Evolutionary conservation across 1,140 invertebrate genomes (phyloP).

Genomic region (Drosophila simulans): DNA sequence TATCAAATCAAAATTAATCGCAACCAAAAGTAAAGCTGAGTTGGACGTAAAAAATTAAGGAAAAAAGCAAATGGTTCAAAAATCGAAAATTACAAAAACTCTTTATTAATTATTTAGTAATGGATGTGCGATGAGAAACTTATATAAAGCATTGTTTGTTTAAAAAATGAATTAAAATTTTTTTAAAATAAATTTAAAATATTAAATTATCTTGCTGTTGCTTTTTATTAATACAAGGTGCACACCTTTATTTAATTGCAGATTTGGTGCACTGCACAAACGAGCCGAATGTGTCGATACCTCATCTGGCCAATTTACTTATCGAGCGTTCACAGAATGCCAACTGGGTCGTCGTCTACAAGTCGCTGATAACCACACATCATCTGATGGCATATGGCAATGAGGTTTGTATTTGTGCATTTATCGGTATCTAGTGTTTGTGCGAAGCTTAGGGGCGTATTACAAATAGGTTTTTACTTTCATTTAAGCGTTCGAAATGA

Average conservation of each 20-base stretch:
- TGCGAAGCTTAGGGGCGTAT: conserved; percentile 30
- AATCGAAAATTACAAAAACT: no score
- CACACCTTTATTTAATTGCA: conserved; percentile 86
- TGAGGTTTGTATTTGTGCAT: conserved; percentile 90
- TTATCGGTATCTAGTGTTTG: conserved; percentile 6
- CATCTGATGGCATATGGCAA: conserved; percentile 99
- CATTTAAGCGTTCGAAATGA: conserved; percentile 23
- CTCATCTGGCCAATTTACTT: conserved; percentile 98
- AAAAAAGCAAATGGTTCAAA: no score
- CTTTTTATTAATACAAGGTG: no score
- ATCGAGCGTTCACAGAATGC: conserved; percentile 98
- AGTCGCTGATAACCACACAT: conserved; percentile 98
- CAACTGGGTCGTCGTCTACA: conserved; percentile 99
- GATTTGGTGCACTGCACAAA: conserved; percentile 99
- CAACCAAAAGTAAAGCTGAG: no score
- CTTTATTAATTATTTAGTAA: no score
- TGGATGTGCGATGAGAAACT: no score
- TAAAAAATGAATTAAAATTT: no score
- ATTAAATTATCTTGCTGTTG: background rate
- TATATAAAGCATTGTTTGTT: no score
- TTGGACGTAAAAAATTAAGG: no score
- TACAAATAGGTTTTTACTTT: conserved; percentile 16
- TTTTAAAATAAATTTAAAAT: no score
- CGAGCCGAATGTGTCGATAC: conserved; percentile 99
- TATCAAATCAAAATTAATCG: no score